Percentiles rank a stretch among this genome's conserved stretches.
phyloP scores from a whole-genome alignment of 2,113 vertebrate genomes.

The Gallinago media region DNA sequence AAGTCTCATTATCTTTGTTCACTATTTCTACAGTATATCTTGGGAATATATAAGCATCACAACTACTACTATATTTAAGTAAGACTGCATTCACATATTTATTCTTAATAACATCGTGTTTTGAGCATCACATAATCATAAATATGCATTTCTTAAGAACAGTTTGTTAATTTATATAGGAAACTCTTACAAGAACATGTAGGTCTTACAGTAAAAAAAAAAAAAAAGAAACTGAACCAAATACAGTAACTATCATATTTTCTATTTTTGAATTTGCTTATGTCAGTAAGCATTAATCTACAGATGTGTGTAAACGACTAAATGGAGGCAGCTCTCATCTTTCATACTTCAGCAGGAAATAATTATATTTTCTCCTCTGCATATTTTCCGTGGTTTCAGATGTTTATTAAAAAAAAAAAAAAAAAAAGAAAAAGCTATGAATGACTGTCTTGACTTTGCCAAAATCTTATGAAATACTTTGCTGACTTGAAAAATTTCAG shows the following conservation, averaged over 20 bases:
- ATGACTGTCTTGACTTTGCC: not conserved
- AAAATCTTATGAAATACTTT: not conserved
- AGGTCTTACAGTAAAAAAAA: fast-evolving
- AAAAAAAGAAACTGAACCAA: not conserved
- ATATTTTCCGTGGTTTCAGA: not conserved
- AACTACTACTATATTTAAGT: not conserved
- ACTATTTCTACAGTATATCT: not conserved
- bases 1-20: not conserved
- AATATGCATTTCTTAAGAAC: not conserved
- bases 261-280: constrained; percentile 24
- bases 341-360: constrained; percentile 12
- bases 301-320: not conserved
- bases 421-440: not conserved
- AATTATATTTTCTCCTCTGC: constrained; percentile 10
- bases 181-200: not conserved
- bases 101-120: not conserved
- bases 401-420: not conserved
- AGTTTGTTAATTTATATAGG: not conserved
- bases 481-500: not conserved
- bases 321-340: not conserved
- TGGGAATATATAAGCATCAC: not conserved
- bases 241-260: not conserved
- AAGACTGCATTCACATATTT: not conserved
- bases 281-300: constrained; percentile 10
- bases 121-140: not conserved